Evolutionary conservation across 2,797 vertebrate species (phyloP).

Genomic region (Tenualosa ilisha): DNA sequence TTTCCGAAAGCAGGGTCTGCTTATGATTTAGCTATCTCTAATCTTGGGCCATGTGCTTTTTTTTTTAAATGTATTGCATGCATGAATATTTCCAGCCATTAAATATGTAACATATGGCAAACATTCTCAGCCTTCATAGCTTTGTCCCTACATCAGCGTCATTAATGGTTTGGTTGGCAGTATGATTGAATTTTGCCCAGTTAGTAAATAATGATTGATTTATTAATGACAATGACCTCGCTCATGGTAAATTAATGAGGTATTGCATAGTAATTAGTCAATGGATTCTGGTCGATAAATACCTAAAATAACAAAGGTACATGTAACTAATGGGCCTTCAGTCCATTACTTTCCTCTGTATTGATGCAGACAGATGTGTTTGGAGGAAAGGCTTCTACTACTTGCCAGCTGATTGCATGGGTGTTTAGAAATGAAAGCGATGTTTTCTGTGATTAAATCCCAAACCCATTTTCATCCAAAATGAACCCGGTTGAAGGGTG

Average conservation of each 20-base stretch:
- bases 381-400: constrained; percentile 1
- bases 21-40: constrained; percentile 54
- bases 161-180: constrained; percentile 74
- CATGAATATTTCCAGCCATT: constrained; percentile 56
- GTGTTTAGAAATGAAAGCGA: not conserved
- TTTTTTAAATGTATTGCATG: constrained; percentile 63
- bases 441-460: constrained; percentile 22
- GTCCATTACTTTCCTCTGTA: constrained; percentile 51
- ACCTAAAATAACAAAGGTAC: constrained; percentile 78
- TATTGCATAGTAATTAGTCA: constrained; percentile 80
- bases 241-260: constrained; percentile 80
- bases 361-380: constrained; percentile 21
- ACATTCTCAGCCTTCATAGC: constrained; percentile 58
- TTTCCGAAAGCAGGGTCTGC: constrained; percentile 42
- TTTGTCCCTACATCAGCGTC: constrained; percentile 51
- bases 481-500: not conserved
- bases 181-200: constrained; percentile 75
- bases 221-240: constrained; percentile 79
- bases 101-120: constrained; percentile 69
- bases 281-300: constrained; percentile 76
- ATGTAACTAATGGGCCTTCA: constrained; percentile 75
- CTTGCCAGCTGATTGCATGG: constrained; percentile 12
- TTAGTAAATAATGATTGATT: constrained; percentile 81
- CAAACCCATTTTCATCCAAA: constrained; percentile 15
- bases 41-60: constrained; percentile 50